Evolutionary conservation across 1,140 invertebrate genomes (phyloP).

Genomic region (Colletes latitarsis): DNA sequence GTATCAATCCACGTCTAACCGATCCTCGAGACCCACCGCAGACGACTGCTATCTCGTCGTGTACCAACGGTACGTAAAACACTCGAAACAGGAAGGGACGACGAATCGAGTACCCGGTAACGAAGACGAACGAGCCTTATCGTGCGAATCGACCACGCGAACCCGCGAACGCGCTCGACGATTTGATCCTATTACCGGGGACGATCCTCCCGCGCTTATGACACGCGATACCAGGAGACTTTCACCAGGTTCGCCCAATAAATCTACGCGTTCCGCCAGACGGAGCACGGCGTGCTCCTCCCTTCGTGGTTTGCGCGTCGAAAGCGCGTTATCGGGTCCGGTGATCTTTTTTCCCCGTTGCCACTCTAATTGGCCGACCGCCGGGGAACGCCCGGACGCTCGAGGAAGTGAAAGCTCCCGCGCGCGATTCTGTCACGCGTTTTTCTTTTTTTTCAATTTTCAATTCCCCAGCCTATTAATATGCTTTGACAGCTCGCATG

Average conservation of each 20-base stretch:
- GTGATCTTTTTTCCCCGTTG: slow-evolving; percentile 21
- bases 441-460: slow-evolving; percentile 17
- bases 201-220: slow-evolving; percentile 28
- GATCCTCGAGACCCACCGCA: neutral
- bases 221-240: slow-evolving; percentile 45
- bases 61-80: neutral
- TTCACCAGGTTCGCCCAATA: slow-evolving; percentile 57
- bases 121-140: slow-evolving; percentile 56
- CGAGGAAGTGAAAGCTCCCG: slow-evolving; percentile 57
- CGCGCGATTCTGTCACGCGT: neutral
- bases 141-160: slow-evolving; percentile 33
- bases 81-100: neutral
- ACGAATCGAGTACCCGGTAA: slow-evolving; percentile 15
- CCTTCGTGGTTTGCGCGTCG: slow-evolving; percentile 15
- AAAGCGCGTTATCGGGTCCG: slow-evolving; percentile 34
- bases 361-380: slow-evolving; percentile 52
- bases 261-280: slow-evolving; percentile 49
- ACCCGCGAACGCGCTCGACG: slow-evolving; percentile 1
- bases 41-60: neutral
- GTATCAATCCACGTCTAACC: neutral
- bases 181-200: slow-evolving; percentile 31
- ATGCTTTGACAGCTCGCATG: slow-evolving; percentile 61
- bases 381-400: slow-evolving; percentile 3
- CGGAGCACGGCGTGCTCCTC: slow-evolving; percentile 44
- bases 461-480: slow-evolving; percentile 53